Evolutionary conservation across 2,113 vertebrate genomes (phyloP), one percentile per base, ranked within the genome.

Genomic region (Picathartes gymnocephalus): DNA sequence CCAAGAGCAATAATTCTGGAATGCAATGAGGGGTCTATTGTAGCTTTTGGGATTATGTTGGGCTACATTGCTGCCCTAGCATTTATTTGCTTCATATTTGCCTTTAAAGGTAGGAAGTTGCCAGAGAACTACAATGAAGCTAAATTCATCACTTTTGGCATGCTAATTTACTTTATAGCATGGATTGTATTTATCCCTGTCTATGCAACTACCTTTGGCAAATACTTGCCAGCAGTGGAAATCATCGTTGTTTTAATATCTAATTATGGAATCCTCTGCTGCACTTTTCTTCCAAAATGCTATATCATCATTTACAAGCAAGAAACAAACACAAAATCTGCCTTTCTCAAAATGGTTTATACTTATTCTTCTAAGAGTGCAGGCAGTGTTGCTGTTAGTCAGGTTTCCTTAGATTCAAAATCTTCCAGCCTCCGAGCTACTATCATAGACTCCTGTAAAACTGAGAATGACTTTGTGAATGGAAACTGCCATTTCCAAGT

Each of bases 131-230:
- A 99, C 96, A 99, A 99, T 1, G 98, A 99, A 90, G 98, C 99
- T 9, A 99, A 98, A 96, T 99, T 99, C 96, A 99, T 99, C 92
- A 99, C 99, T 16, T 99, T 99, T 68, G 98, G 99, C 78, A 99
- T 99, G 99, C 92, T 99, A 19, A 98, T 99, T 86, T 99, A 99
- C 92, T 98, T 99, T 68, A 99, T 99, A 90, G 98, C 98, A 1
- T 99, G 99, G 99, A 85, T 98, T 40, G 98, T 98, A 10, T 99
- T 99, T 86, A 97, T 99, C 50, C 99, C 98, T 0, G 92, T 99
- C 45, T 98, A 99, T 5, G 96, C 98, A 37, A 99, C 98, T 45
- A 99, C 98, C 1, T 97, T 97, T 57, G 98, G 99, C 37, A 98
- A 98, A 66, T 99, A 99, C 82, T 94, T 98, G 64, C 98, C 98